These are phyloP conservation scores for Channa maculata DNA, from an alignment of 2,113 vertebrate species.

Conservation along the genomic window DNA sequence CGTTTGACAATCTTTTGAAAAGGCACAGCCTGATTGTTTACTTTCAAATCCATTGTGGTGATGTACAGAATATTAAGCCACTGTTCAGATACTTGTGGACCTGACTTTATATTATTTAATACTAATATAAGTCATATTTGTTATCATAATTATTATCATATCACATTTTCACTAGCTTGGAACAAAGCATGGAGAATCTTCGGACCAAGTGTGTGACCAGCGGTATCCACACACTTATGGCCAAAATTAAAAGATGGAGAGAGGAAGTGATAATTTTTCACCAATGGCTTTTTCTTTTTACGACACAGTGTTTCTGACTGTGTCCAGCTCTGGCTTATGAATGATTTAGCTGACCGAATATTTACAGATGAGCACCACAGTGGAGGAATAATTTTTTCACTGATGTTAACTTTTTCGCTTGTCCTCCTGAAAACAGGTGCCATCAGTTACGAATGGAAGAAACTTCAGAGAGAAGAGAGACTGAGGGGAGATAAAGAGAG, in stretches of 20 bases:
- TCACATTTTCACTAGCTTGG: no score
- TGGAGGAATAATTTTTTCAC: slow-evolving; percentile 11
- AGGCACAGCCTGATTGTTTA: no score
- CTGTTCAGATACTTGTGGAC: no score
- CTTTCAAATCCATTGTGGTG: no score
- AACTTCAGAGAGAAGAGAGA: slow-evolving; percentile 53
- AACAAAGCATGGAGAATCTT: no score
- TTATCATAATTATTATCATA: no score
- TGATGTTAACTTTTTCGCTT: slow-evolving; percentile 17
- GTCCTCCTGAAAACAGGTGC: slow-evolving; percentile 67
- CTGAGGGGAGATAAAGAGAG: slow-evolving; percentile 67
- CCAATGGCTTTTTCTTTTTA: background rate
- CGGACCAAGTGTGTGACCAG: no score
- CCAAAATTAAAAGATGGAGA: background rate
- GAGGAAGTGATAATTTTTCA: background rate
- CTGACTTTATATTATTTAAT: no score
- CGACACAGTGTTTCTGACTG: background rate
- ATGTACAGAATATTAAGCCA: no score
- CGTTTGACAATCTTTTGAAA: no score
- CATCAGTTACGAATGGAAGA: slow-evolving; percentile 61
- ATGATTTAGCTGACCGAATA: slow-evolving; percentile 19
- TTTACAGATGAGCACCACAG: background rate
- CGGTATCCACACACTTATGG: no score
- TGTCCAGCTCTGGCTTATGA: background rate
- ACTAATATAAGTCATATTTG: no score